Evolutionary conservation across 1,140 invertebrate genomes (phyloP).

Genomic region (Manduca sexta): DNA sequence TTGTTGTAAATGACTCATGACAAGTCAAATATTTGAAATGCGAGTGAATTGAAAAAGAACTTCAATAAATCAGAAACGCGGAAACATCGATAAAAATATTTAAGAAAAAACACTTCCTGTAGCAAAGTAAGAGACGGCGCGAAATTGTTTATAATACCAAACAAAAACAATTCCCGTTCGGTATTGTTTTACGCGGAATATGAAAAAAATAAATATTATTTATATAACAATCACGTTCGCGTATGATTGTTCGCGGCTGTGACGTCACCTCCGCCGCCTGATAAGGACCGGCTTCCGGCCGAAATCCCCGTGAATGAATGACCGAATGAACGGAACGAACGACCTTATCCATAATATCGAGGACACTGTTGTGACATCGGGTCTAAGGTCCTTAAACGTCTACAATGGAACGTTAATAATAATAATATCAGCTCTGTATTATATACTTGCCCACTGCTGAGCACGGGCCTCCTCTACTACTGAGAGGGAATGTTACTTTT

Average conservation of each 20-base stretch:
- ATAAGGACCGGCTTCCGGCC: slow-evolving; percentile 61
- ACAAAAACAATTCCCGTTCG: slow-evolving; percentile 38
- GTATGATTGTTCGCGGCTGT: slow-evolving; percentile 43
- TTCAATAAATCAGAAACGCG: no score
- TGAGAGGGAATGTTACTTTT: no score
- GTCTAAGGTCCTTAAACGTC: no score
- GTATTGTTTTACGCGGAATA: slow-evolving; percentile 43
- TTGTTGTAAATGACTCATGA: no score
- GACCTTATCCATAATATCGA: slow-evolving; percentile 28
- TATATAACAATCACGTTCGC: slow-evolving; percentile 60
- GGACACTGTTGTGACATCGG: not conserved
- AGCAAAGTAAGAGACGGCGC: slow-evolving; percentile 2
- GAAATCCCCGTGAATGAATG: slow-evolving; percentile 50
- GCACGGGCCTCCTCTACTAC: no score
- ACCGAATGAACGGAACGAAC: slow-evolving; percentile 40
- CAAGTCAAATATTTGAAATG: no score
- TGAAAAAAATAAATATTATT: slow-evolving; percentile 45
- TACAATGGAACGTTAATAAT: no score
- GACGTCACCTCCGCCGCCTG: slow-evolving; percentile 60
- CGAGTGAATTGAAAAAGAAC: no score
- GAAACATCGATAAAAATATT: no score
- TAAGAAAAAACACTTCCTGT: slow-evolving; percentile 10
- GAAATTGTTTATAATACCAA: slow-evolving; percentile 15
- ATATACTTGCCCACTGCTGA: no score
- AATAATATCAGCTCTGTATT: no score